A percentile compares a stretch with the other conserved stretches of the same genome.
Conservation (phyloP, 1,140 invertebrate species). For the Drusus annulatus region DNA sequence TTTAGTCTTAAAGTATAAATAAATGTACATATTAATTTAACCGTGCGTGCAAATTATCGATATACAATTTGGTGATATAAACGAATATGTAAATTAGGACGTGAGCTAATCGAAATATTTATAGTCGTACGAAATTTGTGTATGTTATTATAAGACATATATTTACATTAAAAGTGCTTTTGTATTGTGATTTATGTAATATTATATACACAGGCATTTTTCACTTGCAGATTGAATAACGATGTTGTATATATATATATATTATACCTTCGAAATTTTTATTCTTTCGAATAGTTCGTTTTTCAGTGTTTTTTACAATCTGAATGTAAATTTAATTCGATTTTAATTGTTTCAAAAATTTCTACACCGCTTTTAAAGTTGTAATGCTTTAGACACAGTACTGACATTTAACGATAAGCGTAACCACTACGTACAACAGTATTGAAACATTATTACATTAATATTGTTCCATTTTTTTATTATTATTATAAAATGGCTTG, state of each 20-base stretch:
- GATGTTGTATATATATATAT: not conserved
- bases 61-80: conserved; percentile 22
- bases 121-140: not conserved
- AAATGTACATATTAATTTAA: conserved; percentile 21
- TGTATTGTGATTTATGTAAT: not conserved
- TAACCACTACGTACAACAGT: too few species aligned
- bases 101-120: conserved; percentile 3
- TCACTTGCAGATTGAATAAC: not conserved
- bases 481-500: too few species aligned
- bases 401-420: too few species aligned
- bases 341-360: too few species aligned
- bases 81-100: not conserved
- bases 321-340: too few species aligned
- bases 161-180: not conserved
- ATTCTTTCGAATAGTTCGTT: too few species aligned
- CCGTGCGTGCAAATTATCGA: conserved; percentile 24
- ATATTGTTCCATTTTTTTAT: too few species aligned
- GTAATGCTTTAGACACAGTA: too few species aligned
- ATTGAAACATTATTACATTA: too few species aligned
- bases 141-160: not conserved
- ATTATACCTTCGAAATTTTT: too few species aligned
- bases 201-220: not conserved
- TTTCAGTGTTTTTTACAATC: too few species aligned
- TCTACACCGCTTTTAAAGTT: too few species aligned
- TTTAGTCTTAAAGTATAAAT: not conserved